A percentile compares a stretch with the other conserved stretches of the same genome.
These are phyloP conservation scores for Monomorium pharaonis DNA, from an alignment of 1,140 invertebrate genomes.

Conservation along the genomic window DNA sequence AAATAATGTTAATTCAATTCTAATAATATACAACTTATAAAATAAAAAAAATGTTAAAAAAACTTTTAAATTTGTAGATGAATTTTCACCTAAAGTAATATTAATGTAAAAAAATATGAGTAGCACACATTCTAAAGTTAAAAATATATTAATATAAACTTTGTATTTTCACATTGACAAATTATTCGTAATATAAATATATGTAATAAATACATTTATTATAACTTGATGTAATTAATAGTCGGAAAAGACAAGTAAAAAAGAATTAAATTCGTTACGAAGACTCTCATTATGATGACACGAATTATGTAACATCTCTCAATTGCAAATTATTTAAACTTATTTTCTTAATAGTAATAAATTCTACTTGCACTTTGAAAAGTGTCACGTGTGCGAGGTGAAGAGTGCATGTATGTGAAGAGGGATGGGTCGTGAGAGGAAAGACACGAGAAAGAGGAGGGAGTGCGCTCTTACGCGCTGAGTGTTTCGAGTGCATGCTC, in stretches of 20 bases:
- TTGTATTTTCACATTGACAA: not conserved
- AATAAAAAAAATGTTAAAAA: too few relatives aligned
- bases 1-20: too few relatives aligned
- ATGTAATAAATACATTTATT: not conserved
- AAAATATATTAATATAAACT: not conserved
- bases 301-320: not conserved
- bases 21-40: too few relatives aligned
- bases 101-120: too few relatives aligned
- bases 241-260: not conserved
- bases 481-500: conserved; percentile 43
- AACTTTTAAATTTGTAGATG: too few relatives aligned
- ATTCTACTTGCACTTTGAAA: conserved; percentile 31
- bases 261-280: not conserved
- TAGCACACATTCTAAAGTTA: not conserved
- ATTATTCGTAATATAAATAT: not conserved
- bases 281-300: not conserved
- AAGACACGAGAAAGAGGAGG: not conserved
- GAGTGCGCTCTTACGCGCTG: conserved; percentile 19
- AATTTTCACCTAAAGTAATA: too few relatives aligned
- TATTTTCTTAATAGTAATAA: not conserved
- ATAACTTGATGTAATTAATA: not conserved
- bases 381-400: conserved; percentile 47
- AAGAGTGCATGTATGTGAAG: conserved; percentile 6
- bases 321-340: not conserved
- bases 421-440: not conserved